Base-by-base conservation (phyloP, 2,888 invertebrate species). In the Clepsis dumicolana region DNA sequence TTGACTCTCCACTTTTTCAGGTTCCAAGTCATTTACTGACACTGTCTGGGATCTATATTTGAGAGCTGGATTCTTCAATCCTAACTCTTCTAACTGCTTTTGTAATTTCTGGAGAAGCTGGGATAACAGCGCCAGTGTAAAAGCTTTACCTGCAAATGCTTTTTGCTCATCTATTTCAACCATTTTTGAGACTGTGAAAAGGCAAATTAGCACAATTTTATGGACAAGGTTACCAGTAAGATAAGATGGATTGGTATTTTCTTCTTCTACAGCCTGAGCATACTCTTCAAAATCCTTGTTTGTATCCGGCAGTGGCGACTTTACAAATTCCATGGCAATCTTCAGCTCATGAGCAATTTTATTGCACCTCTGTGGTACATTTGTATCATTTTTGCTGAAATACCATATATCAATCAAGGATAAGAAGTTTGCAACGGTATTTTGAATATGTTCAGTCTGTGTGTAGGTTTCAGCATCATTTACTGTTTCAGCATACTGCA, bases 141-240 rank as follows among this genome's bases (percentile, higher is more conserved):
- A 98, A 29, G 98, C 98, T 80, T 97, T 96, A 64, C 97, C 95
- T 25, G 97, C 96, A 76, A 97, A 97, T 52, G 96, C 95, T 83
- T 97, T 96, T n/a, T 94, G 94, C n/a, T 97, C 96, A 82, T 96
- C 95, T 60, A 94, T 94, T 80, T 94, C 95, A 83, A 96, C 95
- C 66, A 98, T 91, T 87, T 97, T 97, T 29, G 96, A 94, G 74
- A 98, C 95, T 70, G 97, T 97, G 83, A 98, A 96, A 65, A 98
- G 94, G 77, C 97, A 96, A 78, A 98, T 97, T 62, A 96, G 95
- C 10, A 97, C 95, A 68, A 98, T 96, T 91, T 97, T 98, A 80
- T 97, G 97, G 64, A 98, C 94, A 78, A 97, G 95, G 72, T 96
- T 96, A 53, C 95, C 93, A 74, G 93, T 95, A 65, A 96, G 87